phyloP scores from a whole-genome alignment of 1,140 invertebrate species.

The Papilio polytes region DNA sequence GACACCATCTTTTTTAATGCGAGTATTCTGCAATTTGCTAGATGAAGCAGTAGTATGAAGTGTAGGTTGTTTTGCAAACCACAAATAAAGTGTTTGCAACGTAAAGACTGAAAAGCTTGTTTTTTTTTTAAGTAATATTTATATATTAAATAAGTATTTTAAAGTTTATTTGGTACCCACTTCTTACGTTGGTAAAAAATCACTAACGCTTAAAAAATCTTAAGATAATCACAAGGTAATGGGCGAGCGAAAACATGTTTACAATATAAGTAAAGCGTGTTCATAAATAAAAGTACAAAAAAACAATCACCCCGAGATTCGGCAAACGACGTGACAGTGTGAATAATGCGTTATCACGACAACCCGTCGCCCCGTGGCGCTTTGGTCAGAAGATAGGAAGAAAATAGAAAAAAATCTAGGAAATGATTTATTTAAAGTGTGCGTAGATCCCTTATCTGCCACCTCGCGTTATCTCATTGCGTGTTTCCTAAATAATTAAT shows the following conservation, averaged over 20 bases:
- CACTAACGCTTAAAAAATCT: no score
- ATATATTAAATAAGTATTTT: no score
- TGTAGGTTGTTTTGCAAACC: no score
- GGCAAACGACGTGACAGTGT: constrained; percentile 54
- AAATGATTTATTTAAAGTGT: constrained; percentile 80
- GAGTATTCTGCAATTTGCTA: neutral
- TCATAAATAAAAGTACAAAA: constrained; percentile 45
- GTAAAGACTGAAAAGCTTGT: neutral
- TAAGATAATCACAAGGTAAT: neutral
- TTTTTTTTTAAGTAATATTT: neutral
- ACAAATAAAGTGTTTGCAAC: neutral
- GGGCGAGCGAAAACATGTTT: constrained; percentile 47
- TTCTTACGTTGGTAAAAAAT: no score
- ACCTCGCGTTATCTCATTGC: constrained; percentile 83
- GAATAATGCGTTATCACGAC: constrained; percentile 63
- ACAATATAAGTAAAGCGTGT: constrained; percentile 43
- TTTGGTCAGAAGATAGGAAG: neutral
- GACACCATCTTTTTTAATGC: neutral
- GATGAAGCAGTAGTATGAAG: neutral
- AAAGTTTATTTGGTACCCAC: no score
- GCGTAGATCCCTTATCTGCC: constrained; percentile 78
- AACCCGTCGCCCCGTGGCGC: constrained; percentile 30
- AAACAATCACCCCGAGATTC: constrained; percentile 54
- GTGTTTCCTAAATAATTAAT: constrained; percentile 84
- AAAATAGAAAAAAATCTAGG: constrained; percentile 50